Percentiles rank a stretch among this genome's conserved stretches.
Conservation (phyloP, 2,797 vertebrate species). For the Nasua narica region DNA sequence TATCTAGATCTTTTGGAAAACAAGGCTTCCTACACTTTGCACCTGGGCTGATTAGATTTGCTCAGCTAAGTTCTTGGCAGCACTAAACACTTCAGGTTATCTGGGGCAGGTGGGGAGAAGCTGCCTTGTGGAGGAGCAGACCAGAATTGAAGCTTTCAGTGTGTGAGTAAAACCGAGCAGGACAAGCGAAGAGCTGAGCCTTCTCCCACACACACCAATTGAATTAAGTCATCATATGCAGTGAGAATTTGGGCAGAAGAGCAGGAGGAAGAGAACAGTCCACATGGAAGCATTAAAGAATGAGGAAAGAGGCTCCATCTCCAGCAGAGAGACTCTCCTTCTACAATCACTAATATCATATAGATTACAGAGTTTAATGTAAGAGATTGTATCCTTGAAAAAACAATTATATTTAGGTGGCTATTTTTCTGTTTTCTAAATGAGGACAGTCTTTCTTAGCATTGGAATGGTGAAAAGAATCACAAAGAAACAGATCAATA, state of each 20-base stretch:
- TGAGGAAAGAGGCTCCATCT: background rate
- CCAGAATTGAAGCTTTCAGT: background rate
- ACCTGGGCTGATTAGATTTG: background rate
- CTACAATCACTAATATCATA: background rate
- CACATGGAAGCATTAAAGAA: background rate
- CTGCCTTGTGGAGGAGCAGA: background rate
- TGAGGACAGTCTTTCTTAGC: background rate
- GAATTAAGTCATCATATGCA: background rate
- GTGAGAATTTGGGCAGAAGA: background rate
- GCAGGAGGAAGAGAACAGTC: background rate
- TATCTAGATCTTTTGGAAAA: background rate
- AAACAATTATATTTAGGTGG: background rate
- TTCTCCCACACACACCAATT: rapidly evolving
- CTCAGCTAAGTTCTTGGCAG: background rate
- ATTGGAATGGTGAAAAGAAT: background rate
- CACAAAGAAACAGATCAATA: constrained; percentile 28
- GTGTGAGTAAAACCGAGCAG: background rate
- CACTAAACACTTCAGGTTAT: background rate
- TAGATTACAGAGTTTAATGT: background rate
- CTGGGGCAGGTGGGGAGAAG: background rate
- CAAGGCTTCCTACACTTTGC: background rate
- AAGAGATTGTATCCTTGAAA: background rate
- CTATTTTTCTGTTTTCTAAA: background rate
- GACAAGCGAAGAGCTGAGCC: background rate
- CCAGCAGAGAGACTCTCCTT: background rate